Percentiles rank a stretch among this genome's conserved stretches.
Evolutionary conservation across 2,113 vertebrate species (phyloP).

Genomic region (Hassar affinis): DNA sequence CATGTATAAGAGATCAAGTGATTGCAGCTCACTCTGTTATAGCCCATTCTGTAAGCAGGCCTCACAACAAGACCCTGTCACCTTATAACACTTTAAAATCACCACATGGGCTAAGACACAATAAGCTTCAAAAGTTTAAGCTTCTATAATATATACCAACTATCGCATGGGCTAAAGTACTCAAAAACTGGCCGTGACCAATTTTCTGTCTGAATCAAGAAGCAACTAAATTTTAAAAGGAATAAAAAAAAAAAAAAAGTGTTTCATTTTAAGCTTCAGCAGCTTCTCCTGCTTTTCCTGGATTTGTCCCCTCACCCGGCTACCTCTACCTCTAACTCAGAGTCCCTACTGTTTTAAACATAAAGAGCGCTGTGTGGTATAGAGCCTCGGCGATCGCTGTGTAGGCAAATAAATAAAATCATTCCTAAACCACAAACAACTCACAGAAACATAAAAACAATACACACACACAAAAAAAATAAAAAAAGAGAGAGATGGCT

Average conservation of each 20-base stretch:
- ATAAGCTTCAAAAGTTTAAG: slow-evolving; percentile 21
- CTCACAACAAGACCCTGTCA: not conserved
- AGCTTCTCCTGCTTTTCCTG: slow-evolving; percentile 11
- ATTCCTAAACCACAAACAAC: slow-evolving; percentile 39
- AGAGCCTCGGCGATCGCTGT: slow-evolving; percentile 24
- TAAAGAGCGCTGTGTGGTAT: slow-evolving; percentile 30
- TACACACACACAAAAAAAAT: not conserved
- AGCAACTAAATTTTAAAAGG: slow-evolving; percentile 21
- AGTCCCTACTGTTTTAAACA: slow-evolving; percentile 27
- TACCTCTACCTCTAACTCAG: slow-evolving; percentile 10
- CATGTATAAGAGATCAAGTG: slow-evolving; percentile 16
- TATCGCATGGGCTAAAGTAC: slow-evolving; percentile 5
- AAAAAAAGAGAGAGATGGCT: slow-evolving; percentile 5
- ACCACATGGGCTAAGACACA: not conserved
- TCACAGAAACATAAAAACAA: slow-evolving; percentile 31
- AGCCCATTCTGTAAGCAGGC: not conserved
- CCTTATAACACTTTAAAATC: slow-evolving; percentile 23
- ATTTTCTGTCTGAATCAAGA: slow-evolving; percentile 9
- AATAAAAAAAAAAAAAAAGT: slow-evolving; percentile 14
- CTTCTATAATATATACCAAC: slow-evolving; percentile 20
- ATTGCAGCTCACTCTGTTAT: slow-evolving; percentile 17
- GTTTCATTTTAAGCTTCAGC: slow-evolving; percentile 43
- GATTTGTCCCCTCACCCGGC: not conserved
- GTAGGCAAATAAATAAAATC: slow-evolving; percentile 49
- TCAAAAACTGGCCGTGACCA: not conserved